phyloP scores from a whole-genome alignment of 2,113 vertebrate species.

The Brachyhypopomus gauderio region DNA sequence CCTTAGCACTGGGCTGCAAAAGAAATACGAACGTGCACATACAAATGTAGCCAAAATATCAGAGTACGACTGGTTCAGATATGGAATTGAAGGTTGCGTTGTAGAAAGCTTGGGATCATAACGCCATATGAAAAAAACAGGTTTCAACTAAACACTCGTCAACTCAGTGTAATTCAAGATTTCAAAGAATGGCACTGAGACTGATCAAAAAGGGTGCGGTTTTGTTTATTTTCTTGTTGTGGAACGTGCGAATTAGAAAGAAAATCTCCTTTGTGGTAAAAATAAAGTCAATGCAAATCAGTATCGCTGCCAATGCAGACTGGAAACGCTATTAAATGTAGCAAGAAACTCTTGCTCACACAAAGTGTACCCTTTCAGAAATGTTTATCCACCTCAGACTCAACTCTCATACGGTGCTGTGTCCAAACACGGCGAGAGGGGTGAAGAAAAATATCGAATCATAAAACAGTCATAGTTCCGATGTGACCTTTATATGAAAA shows the following conservation, averaged over 20 bases:
- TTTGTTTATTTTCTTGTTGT: too few relatives aligned
- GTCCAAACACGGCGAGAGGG: neutral
- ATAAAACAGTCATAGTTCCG: neutral
- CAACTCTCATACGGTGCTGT: neutral
- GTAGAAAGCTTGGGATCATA: neutral
- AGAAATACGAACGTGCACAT: neutral
- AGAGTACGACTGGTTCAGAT: too few relatives aligned
- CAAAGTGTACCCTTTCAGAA: constrained; percentile 2
- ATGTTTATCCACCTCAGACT: neutral
- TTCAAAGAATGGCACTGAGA: neutral
- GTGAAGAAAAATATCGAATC: constrained; percentile 47
- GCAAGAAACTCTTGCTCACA: constrained; percentile 17
- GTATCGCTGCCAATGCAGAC: constrained; percentile 16
- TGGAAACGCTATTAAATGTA: neutral
- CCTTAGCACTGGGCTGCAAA: too few relatives aligned
- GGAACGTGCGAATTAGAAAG: too few relatives aligned
- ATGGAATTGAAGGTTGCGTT: too few relatives aligned
- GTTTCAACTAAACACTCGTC: too few relatives aligned
- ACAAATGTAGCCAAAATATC: neutral
- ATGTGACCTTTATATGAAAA: neutral
- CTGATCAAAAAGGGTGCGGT: neutral
- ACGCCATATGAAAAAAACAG: neutral
- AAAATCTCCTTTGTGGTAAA: neutral
- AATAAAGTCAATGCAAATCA: constrained; percentile 26
- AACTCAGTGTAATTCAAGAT: neutral